Base-by-base conservation (phyloP, 2,888 invertebrate species). In the Slavum lentiscoides region DNA sequence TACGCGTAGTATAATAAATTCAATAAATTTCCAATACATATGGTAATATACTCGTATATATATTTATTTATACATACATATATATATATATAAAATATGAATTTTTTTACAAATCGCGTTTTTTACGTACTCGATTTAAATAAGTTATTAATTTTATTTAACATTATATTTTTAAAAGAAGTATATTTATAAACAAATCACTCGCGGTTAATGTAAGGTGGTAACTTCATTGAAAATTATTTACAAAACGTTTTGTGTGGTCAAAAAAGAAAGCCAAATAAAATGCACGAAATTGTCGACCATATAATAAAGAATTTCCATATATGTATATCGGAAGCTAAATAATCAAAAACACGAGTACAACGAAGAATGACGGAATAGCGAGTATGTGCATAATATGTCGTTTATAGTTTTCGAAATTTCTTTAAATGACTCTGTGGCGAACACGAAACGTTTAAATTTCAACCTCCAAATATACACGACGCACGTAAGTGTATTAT, bases 1-100 rank as follows among this genome's bases (percentile, higher is more conserved):
- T 64, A 74, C 53, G 55, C 64, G 19, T n/a, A n/a, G 67, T 58
- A 39, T 43, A 39, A 58, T 66, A 55, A 15, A 67, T 68, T 67
- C 43, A 58, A 19, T 67, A 59, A 58, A 75, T 67, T 67, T 4
- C 4, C 23, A 58, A 67, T 58, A 49, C 43, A 43, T 6, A 43
- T 43, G 43, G 4, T 30, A 30, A 30, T 43, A 43, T 5, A 43
- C n/a, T n/a, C n/a, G n/a, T n/a, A n/a, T n/a, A n/a, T n/a, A n/a
- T n/a, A n/a, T n/a, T n/a, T n/a, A n/a, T n/a, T n/a, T n/a, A n/a
- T n/a, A n/a, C n/a, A n/a, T n/a, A n/a, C n/a, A n/a, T n/a, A n/a
- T n/a, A n/a, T n/a, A n/a, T 39, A 49, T 9, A 21, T 66, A 66
- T 58, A 74, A 39, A 66, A 66, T 66, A 55, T 37, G 21, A 67